Percentiles rank a stretch among this genome's conserved stretches.
phyloP scores from a whole-genome alignment of 92 coral and sea anemone genomes.

The Epizoanthus ramosus region DNA sequence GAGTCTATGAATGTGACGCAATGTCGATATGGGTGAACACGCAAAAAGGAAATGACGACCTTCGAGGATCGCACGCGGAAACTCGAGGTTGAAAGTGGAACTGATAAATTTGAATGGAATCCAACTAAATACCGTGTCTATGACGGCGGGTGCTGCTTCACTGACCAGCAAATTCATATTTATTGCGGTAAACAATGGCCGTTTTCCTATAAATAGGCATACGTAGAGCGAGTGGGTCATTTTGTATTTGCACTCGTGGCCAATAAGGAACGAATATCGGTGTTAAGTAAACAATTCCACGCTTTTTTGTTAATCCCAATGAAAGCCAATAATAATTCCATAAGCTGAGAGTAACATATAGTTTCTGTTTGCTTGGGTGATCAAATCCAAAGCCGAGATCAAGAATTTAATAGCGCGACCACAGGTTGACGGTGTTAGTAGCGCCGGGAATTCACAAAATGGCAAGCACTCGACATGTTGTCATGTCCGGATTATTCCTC shows the following conservation, averaged over 20 bases:
- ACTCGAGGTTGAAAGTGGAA: constrained; percentile 8
- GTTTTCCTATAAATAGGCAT: constrained; percentile 38
- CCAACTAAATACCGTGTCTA: background rate
- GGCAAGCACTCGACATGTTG: background rate
- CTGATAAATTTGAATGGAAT: constrained; percentile 21
- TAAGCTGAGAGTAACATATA: constrained; percentile 14
- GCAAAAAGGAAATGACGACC: constrained; percentile 26
- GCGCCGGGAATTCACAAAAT: constrained; percentile 1
- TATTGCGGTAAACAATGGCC: background rate
- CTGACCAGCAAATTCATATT: constrained; percentile 2
- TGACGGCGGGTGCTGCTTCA: constrained; percentile 34
- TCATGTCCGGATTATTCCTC: background rate
- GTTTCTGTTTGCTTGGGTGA: constrained; percentile 8
- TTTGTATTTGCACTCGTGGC: constrained; percentile 28
- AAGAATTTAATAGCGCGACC: background rate
- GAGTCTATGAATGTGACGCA: background rate
- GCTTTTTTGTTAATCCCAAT: constrained; percentile 29
- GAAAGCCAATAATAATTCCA: constrained; percentile 8
- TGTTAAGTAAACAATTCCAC: constrained; percentile 47
- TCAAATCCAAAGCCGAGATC: constrained; percentile 15
- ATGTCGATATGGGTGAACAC: background rate
- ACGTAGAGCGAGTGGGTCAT: constrained; percentile 7
- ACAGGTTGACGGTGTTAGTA: background rate
- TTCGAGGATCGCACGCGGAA: constrained; percentile 13
- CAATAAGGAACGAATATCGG: constrained; percentile 29